These are phyloP conservation scores for Himalopsyche tibetana DNA, from an alignment of 2,888 invertebrate species.

Conservation along the genomic window DNA sequence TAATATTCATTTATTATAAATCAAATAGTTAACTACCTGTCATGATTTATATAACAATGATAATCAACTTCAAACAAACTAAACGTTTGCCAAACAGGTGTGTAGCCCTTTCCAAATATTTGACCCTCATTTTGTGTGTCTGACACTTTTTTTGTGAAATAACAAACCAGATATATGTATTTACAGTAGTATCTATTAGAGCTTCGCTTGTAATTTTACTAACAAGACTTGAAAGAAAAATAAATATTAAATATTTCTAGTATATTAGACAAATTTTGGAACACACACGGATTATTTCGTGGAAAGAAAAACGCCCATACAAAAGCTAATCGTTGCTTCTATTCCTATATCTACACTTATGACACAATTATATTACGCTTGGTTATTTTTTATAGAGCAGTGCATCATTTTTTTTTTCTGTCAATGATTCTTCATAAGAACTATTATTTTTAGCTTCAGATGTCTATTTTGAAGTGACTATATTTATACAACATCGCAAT, in stretches of 20 bases:
- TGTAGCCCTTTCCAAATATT: constrained; percentile 1
- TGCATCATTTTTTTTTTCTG: too few relatives aligned
- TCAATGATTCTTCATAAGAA: too few relatives aligned
- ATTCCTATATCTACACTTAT: too few relatives aligned
- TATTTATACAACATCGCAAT: too few relatives aligned
- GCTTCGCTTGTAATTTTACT: not conserved
- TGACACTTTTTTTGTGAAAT: not conserved
- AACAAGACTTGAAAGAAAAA: not conserved
- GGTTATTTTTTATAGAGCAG: too few relatives aligned
- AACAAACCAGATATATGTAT: constrained; percentile 1
- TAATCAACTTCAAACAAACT: not conserved
- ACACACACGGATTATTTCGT: constrained; percentile 10
- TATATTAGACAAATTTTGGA: not conserved
- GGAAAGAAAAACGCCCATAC: too few relatives aligned
- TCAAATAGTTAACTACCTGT: too few relatives aligned
- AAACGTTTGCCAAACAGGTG: constrained; percentile 26
- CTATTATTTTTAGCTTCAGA: too few relatives aligned
- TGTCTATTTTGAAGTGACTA: too few relatives aligned
- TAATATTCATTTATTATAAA: too few relatives aligned
- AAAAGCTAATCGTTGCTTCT: too few relatives aligned
- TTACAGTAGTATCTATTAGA: constrained; percentile 5
- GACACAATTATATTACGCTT: too few relatives aligned
- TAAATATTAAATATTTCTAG: constrained; percentile 8
- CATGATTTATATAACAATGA: not conserved
- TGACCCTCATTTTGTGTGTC: not conserved